Percentiles rank a stretch among this genome's conserved stretches.
These are phyloP conservation scores for Dexiosoma caninum DNA, from an alignment of 2,888 invertebrate species.

Conservation along the genomic window DNA sequence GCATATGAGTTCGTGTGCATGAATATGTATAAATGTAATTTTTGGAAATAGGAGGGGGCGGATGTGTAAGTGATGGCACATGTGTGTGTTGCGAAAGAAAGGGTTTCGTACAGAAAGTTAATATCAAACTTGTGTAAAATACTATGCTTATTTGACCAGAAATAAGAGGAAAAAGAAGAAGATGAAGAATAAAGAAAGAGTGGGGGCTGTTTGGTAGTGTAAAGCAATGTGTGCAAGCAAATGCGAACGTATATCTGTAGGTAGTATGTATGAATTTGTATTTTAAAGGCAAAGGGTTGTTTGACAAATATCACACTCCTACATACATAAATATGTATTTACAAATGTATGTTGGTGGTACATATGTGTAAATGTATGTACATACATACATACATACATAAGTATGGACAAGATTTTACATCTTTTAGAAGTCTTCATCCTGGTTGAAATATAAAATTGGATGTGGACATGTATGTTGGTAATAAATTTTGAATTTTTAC, in stretches of 20 bases:
- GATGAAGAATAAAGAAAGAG: not conserved
- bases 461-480: constrained; percentile 37
- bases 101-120: constrained; percentile 25
- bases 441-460: no score
- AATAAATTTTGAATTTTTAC: constrained; percentile 40
- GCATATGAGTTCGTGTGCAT: not conserved
- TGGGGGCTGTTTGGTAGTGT: not conserved
- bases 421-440: no score
- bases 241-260: not conserved
- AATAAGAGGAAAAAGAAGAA: constrained; percentile 3
- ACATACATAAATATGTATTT: not conserved
- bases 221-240: constrained; percentile 14
- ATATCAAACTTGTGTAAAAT: constrained; percentile 34
- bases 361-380: not conserved
- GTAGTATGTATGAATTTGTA: no score
- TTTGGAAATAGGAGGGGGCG: not conserved
- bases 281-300: constrained; percentile 27
- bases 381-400: not conserved
- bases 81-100: not conserved
- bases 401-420: not conserved
- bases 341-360: not conserved
- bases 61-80: not conserved
- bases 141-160: constrained; percentile 49
- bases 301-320: not conserved
- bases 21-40: not conserved